These are phyloP conservation scores for Agrotis exclamationis DNA, from an alignment of 2,888 invertebrate genomes.

Conservation along the genomic window DNA sequence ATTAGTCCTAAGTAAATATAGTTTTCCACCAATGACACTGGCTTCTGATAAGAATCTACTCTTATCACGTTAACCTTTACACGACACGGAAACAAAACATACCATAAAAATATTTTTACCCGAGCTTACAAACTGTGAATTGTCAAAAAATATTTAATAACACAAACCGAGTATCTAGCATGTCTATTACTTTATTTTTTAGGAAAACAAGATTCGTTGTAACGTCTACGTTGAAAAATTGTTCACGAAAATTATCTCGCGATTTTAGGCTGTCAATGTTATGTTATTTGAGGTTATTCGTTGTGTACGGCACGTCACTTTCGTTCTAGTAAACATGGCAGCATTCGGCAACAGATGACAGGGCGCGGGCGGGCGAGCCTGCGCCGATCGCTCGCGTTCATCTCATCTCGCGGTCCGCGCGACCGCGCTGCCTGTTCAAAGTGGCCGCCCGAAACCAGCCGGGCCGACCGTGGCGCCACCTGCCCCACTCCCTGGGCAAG, in stretches of 20 bases:
- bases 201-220: constrained; percentile 82
- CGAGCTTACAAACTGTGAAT: constrained; percentile 48
- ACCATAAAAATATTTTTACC: constrained; percentile 60
- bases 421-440: constrained; percentile 79
- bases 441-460: constrained; percentile 71
- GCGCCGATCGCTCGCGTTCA: constrained; percentile 84
- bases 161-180: constrained; percentile 58
- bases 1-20: constrained; percentile 49
- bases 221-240: constrained; percentile 71
- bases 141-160: constrained; percentile 47
- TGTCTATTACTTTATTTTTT: constrained; percentile 59
- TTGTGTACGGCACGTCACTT: constrained; percentile 88
- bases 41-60: constrained; percentile 48
- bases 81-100: constrained; percentile 61
- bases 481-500: constrained; percentile 71
- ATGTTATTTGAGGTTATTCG: constrained; percentile 88
- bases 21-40: constrained; percentile 59
- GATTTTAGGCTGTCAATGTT: constrained; percentile 76
- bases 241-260: constrained; percentile 69
- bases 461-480: constrained; percentile 81
- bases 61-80: constrained; percentile 53
- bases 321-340: constrained; percentile 90
- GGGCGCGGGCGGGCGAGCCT: constrained; percentile 88
- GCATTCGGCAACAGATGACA: constrained; percentile 89
- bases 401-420: constrained; percentile 83